These are phyloP conservation scores for Cacoxenus indagator DNA, from an alignment of 2,888 invertebrate species.

Conservation along the genomic window DNA sequence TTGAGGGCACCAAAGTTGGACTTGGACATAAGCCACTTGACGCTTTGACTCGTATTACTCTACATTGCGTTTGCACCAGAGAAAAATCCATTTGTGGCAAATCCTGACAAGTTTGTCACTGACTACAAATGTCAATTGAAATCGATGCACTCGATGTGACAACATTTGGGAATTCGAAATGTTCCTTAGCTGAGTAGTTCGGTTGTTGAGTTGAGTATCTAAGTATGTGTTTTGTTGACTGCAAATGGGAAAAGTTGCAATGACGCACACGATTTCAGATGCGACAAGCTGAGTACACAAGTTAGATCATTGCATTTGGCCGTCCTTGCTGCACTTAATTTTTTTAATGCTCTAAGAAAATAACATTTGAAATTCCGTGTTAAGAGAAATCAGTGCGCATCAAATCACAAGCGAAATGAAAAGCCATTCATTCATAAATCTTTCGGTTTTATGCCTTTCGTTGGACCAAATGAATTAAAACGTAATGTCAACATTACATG, in stretches of 20 bases:
- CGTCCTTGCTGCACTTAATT: background rate
- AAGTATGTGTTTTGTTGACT: too few species aligned
- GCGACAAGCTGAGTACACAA: background rate
- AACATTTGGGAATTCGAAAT: too few species aligned
- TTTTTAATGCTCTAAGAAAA: background rate
- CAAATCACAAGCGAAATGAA: background rate
- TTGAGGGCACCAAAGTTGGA: background rate
- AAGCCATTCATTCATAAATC: background rate
- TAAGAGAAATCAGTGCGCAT: background rate
- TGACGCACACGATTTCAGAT: background rate
- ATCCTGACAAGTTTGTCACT: conserved; percentile 1
- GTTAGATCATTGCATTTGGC: background rate
- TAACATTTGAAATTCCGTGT: background rate
- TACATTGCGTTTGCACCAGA: background rate
- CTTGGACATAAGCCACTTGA: background rate
- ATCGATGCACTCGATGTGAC: background rate
- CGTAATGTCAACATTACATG: conserved; percentile 19
- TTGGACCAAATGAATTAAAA: conserved; percentile 17
- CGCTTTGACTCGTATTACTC: background rate
- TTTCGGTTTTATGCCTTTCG: background rate
- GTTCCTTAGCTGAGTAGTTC: too few species aligned
- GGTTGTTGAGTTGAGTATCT: too few species aligned
- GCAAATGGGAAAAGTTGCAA: background rate
- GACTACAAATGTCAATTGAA: background rate
- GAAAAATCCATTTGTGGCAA: background rate